Conservation (phyloP, 2,888 invertebrate genomes). For the Stenolophus ochropezus region DNA sequence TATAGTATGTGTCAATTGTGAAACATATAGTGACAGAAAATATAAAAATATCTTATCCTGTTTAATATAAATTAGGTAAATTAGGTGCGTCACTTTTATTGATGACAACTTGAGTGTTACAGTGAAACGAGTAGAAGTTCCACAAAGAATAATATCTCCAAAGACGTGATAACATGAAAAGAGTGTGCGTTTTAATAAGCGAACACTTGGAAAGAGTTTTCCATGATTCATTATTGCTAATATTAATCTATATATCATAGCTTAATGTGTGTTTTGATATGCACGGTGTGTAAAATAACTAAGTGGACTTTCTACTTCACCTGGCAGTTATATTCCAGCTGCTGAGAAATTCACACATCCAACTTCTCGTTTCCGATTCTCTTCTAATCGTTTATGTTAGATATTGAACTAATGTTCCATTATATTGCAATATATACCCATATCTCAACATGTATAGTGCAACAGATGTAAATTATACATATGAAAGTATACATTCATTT, state of each 20-base stretch:
- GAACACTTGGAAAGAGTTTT: neutral
- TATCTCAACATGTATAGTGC: neutral
- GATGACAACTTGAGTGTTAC: no score
- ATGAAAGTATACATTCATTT: no score
- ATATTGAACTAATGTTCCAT: neutral
- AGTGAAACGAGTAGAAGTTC: no score
- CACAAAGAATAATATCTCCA: no score
- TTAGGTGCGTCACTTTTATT: no score
- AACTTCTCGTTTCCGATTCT: slow-evolving; percentile 2
- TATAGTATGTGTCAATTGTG: no score
- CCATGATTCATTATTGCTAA: slow-evolving; percentile 1
- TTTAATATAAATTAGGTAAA: no score
- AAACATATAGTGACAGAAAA: no score
- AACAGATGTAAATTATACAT: no score
- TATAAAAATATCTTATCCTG: no score
- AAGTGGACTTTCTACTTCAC: slow-evolving; percentile 50
- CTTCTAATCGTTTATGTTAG: neutral
- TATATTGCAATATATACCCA: neutral
- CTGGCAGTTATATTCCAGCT: slow-evolving; percentile 40
- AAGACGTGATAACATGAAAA: no score
- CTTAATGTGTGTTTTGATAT: slow-evolving; percentile 53
- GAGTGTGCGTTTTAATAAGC: no score
- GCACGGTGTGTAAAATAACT: slow-evolving; percentile 43
- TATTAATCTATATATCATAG: slow-evolving; percentile 38
- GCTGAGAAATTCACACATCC: slow-evolving; percentile 37